Base-by-base conservation (phyloP, 2,888 invertebrate species). In the Argynnis bischoffii region DNA sequence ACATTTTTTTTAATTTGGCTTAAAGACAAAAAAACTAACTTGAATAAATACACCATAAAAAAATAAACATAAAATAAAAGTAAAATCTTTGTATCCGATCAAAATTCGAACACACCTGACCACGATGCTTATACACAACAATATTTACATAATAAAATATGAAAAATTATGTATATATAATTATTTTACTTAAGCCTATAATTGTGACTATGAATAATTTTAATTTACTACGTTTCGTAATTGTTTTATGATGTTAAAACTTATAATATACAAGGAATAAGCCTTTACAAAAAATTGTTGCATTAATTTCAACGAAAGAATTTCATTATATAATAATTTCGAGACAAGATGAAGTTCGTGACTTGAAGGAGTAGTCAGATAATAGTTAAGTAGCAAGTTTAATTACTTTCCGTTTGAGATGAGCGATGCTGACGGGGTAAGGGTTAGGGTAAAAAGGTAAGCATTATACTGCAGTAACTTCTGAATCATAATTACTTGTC, bases 341-440 rank as follows among this genome's bases (percentile, higher is more conserved):
- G 81, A 80, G 83, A 83, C 82, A 82, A 76, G 85, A 76, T 67
- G 70, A 85, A 89, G 83, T 89, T 88, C 77, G 75, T 83, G 86
- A 83, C 85, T 87, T 77, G 72, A 75, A 78, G 79, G 76, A 83
- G 82, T 82, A 80, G 78, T 78, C 83, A 82, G 87, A 88, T 89
- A 88, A 88, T 88, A 87, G 88, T 87, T 86, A 82, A 85, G 86
- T 87, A 84, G 84, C 83, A 82, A 90, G 85, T 90, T 89, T 89
- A 90, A 89, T 90, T 90, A 88, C 87, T 89, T 89, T 79, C 81
- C 79, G 83, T 81, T 81, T 81, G 51, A 61, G 31, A 31, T 50
- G 41, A 31, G 41, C 61, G 35, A 35, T 51, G 18, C 35, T 61
- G 51, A 26, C 16, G n/a, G 48, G 48, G 26, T 31, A 47, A 59